Conservation (phyloP, 1,140 invertebrate genomes). For the Aphis gossypii region DNA sequence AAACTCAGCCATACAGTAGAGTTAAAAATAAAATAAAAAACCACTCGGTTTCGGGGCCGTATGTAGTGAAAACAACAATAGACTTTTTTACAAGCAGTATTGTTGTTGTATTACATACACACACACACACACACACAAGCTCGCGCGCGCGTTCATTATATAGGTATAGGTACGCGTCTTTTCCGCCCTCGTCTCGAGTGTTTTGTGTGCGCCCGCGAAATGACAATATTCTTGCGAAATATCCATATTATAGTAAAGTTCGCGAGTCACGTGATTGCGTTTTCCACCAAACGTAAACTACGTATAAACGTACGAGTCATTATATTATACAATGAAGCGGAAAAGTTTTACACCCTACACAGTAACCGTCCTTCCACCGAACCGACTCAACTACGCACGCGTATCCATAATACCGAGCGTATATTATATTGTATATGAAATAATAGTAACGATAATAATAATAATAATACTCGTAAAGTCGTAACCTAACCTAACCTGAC, state of each 20-base stretch:
- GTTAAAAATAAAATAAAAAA: not conserved
- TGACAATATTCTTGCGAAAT: constrained; percentile 1
- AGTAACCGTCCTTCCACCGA: not conserved
- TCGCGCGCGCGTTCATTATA: too few relatives aligned
- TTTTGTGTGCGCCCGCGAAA: not conserved
- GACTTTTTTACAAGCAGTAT: not conserved
- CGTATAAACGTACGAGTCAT: not conserved
- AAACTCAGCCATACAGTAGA: not conserved
- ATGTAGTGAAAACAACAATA: constrained; percentile 1
- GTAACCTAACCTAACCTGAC: not conserved
- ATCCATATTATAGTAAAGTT: not conserved
- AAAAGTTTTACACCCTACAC: not conserved
- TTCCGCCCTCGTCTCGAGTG: not conserved
- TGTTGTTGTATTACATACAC: not conserved
- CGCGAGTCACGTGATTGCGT: not conserved
- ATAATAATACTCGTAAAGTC: not conserved
- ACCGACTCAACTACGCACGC: not conserved
- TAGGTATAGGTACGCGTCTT: not conserved
- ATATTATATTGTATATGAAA: not conserved
- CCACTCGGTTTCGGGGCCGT: not conserved
- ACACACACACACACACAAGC: too few relatives aligned
- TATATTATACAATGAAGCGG: not conserved
- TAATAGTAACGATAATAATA: not conserved
- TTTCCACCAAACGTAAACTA: not conserved
- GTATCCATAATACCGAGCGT: too few relatives aligned